Percentiles rank a stretch among this genome's conserved stretches.
Evolutionary conservation across 2,113 vertebrate species (phyloP).

Genomic region (Chascanopsetta lugubris): DNA sequence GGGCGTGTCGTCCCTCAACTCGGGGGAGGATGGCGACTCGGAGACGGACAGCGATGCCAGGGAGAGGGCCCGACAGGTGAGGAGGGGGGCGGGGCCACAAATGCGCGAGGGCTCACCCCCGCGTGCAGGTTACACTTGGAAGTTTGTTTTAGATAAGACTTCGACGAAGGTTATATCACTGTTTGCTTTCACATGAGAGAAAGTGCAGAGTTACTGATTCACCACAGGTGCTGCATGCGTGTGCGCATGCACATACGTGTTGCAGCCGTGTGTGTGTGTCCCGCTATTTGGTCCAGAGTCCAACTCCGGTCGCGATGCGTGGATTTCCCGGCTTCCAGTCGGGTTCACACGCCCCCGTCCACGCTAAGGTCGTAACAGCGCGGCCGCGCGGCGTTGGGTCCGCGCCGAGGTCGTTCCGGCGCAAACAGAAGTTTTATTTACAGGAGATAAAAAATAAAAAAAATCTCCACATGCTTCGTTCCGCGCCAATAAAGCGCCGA

Average conservation of each 20-base stretch:
- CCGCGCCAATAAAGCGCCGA: conserved; percentile 12
- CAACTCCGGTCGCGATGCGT: conserved; percentile 33
- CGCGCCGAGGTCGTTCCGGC: not conserved
- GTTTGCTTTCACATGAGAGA: conserved; percentile 6
- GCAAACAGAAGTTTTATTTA: conserved; percentile 17
- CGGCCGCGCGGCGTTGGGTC: too few species aligned
- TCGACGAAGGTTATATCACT: conserved; percentile 2
- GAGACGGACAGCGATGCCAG: conserved; percentile 91
- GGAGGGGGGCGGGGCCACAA: conserved; percentile 16
- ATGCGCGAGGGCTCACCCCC: too few species aligned
- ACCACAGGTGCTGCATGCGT: not conserved
- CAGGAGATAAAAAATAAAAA: conserved; percentile 19
- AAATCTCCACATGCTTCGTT: not conserved
- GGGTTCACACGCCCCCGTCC: too few species aligned
- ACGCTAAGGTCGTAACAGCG: too few species aligned
- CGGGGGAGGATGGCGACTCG: conserved; percentile 88
- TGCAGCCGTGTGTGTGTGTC: not conserved
- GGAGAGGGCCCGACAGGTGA: conserved; percentile 91
- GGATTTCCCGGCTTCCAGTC: not conserved
- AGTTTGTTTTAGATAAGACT: conserved; percentile 39
- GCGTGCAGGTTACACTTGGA: not conserved
- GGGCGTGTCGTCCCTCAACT: conserved; percentile 85
- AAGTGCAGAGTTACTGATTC: conserved; percentile 47
- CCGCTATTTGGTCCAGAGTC: conserved; percentile 56
- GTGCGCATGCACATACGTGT: not conserved